phyloP scores from a whole-genome alignment of 1,140 invertebrate species.

The Probaryconus sp. region DNA sequence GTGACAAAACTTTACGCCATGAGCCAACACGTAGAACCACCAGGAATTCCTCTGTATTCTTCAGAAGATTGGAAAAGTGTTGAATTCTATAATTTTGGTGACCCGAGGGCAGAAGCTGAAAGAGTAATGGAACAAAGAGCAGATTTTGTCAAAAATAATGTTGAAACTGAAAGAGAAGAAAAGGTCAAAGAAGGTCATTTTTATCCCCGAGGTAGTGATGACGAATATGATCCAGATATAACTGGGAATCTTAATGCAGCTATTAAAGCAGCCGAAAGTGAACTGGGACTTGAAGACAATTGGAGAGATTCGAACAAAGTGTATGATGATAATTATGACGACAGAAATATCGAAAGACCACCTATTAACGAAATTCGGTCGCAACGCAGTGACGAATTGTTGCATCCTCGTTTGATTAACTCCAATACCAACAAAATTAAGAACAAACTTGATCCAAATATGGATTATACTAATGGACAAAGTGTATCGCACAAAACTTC shows the following conservation, averaged over 20 bases:
- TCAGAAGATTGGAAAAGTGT: constrained; percentile 72
- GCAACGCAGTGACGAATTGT: constrained; percentile 61
- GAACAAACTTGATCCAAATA: constrained; percentile 62
- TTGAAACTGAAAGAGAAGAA: constrained; percentile 49
- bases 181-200: constrained; percentile 39
- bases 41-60: constrained; percentile 80
- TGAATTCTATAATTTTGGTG: constrained; percentile 76
- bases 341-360: constrained; percentile 25
- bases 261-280: constrained; percentile 50
- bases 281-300: constrained; percentile 56
- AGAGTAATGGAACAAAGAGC: constrained; percentile 68
- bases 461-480: constrained; percentile 67
- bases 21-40: constrained; percentile 83
- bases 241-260: constrained; percentile 35
- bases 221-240: constrained; percentile 36
- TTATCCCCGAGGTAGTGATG: constrained; percentile 34
- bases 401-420: constrained; percentile 27
- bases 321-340: constrained; percentile 68
- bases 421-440: constrained; percentile 43
- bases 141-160: constrained; percentile 16
- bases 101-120: constrained; percentile 71
- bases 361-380: constrained; percentile 62
- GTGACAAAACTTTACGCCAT: constrained; percentile 84
- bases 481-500: neutral
- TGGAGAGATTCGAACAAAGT: constrained; percentile 65